These are phyloP conservation scores for Ciconia boyciana DNA, from an alignment of 2,113 vertebrate species.

Conservation along the genomic window DNA sequence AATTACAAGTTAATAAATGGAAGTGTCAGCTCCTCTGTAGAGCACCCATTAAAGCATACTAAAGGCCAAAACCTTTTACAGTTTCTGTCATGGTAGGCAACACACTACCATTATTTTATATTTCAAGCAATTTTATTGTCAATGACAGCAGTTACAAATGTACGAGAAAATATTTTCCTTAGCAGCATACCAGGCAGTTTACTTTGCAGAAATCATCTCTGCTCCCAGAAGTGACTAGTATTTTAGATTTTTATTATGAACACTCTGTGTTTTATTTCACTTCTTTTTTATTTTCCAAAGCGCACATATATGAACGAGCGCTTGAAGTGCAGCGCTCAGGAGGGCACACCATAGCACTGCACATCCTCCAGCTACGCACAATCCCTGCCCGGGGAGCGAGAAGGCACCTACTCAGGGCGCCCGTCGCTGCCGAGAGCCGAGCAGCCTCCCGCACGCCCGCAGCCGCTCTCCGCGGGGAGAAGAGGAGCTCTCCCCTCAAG, in stretches of 20 bases:
- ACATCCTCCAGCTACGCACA: background rate
- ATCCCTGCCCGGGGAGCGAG: background rate
- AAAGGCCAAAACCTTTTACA: conserved; percentile 55
- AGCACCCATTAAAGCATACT: conserved; percentile 43
- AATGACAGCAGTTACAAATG: conserved; percentile 30
- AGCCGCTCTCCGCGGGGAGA: fast-evolving
- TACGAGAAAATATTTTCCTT: conserved; percentile 32
- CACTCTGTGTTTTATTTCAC: background rate
- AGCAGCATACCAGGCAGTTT: background rate
- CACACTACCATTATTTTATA: conserved; percentile 53
- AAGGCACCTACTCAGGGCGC: fast-evolving
- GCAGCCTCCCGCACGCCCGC: background rate
- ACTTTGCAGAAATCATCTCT: background rate
- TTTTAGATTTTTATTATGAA: background rate
- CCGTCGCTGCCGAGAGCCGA: background rate
- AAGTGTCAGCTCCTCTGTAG: background rate
- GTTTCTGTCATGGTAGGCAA: conserved; percentile 18
- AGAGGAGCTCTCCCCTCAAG: background rate
- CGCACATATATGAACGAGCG: fast-evolving
- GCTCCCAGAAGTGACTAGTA: background rate
- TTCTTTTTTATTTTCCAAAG: background rate
- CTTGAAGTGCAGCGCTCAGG: background rate
- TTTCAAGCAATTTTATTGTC: conserved; percentile 60
- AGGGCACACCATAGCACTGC: background rate
- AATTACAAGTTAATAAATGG: conserved; percentile 65